Base-by-base conservation (phyloP, 1,140 invertebrate species). In the Lasioglossum baleicum region DNA sequence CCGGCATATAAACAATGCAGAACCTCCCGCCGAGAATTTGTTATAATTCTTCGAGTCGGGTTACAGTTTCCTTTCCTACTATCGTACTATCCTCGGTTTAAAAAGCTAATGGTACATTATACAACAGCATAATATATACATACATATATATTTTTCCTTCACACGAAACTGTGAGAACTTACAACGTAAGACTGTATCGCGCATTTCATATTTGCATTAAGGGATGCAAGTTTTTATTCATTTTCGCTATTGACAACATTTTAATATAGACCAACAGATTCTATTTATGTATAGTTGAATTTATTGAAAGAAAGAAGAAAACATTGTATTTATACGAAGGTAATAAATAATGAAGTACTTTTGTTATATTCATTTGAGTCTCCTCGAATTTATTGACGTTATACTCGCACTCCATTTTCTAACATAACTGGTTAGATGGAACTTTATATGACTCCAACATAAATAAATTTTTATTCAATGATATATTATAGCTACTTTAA, bases 1-100 rank as follows among this genome's bases (percentile, higher is more conserved):
- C 94, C 35, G 93, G 94, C 74, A 95, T 95, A 81, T 95, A 92
- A 93, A 67, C 7, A 7, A n/a, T 7, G 17, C 17, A 8, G 0
- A 58, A 8, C 6, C 1, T 58, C n/a, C 6, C 7, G 7, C 20
- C 65, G 80, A 0, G 42, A 66, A 31, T n/a, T n/a, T 44, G 60
- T n/a, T 44, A 31, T n/a, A 26, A 13, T 35, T 70, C 15, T 83
- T 26, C 56, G 61, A 51, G 63, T 42, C 63, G 44, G 72, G 31
- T n/a, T 48, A 8, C 64, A 65, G n/a, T 3, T 15, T 64, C 40
- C 11, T 4, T 26, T 40, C 11, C 8, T 40, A 17, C 40, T 65
- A 35, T 40, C 11, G 5, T 40, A 17, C 40, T 65, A 35, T 61
- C 13, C 26, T n/a, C 68, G 10, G 8, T 2, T 68, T 44, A 42